These are phyloP conservation scores for Leptodactylus fuscus DNA, from an alignment of 2,113 vertebrate genomes.

Conservation along the genomic window DNA sequence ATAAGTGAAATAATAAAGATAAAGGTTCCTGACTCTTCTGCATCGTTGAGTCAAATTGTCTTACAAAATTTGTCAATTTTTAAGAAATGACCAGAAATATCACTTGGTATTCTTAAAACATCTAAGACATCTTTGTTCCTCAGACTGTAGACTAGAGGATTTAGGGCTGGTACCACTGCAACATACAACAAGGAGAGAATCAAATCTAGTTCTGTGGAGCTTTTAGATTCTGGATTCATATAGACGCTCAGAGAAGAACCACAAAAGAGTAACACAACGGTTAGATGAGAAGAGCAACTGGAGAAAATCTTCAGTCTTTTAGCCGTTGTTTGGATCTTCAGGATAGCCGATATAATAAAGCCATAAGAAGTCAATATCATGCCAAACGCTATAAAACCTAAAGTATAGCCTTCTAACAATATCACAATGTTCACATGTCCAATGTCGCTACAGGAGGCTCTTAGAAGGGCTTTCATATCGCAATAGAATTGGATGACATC, in stretches of 20 bases:
- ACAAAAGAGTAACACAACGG: constrained; percentile 34
- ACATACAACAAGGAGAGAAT: constrained; percentile 30
- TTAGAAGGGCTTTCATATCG: constrained; percentile 28
- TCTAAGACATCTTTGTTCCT: constrained; percentile 14
- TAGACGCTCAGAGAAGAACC: constrained; percentile 10
- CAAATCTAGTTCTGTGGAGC: constrained; percentile 1
- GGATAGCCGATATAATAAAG: constrained; percentile 38
- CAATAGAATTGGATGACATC: constrained; percentile 38
- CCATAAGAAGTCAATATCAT: constrained; percentile 44
- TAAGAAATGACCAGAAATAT: background rate
- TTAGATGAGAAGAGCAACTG: constrained; percentile 35
- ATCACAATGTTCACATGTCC: constrained; percentile 4
- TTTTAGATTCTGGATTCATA: constrained; percentile 31
- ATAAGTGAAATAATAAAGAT: too few species aligned
- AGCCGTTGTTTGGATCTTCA: constrained; percentile 11
- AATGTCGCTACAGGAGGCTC: constrained; percentile 9
- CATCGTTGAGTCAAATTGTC: too few species aligned
- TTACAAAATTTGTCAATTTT: background rate
- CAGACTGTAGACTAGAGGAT: constrained; percentile 19
- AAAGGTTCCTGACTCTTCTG: too few species aligned
- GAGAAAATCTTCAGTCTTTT: constrained; percentile 17
- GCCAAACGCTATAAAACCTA: constrained; percentile 29
- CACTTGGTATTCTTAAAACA: background rate
- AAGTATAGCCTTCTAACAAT: constrained; percentile 1
- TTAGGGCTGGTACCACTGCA: constrained; percentile 38